Evolutionary conservation across 35 echinoderm and acorn worm species (phyloP).

Genomic region (Lytechinus pictus): DNA sequence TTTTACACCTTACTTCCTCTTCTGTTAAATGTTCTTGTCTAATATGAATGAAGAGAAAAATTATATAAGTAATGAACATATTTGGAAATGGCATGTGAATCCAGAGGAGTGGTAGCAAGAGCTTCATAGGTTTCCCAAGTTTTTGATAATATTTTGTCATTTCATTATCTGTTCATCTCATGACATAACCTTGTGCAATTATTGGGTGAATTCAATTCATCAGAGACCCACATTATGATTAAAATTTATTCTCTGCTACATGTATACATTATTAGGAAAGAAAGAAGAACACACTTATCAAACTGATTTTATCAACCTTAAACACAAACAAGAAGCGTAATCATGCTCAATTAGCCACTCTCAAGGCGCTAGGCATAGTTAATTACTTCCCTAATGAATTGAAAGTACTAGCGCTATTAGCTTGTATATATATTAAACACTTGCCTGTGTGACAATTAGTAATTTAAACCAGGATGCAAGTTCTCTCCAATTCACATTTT

Average conservation of each 20-base stretch:
- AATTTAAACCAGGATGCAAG: too few relatives aligned
- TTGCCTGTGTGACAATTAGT: too few relatives aligned
- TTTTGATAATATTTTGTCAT: too few relatives aligned
- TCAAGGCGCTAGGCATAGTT: background rate
- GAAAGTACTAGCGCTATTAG: background rate
- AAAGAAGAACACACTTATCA: background rate
- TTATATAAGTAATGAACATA: too few relatives aligned
- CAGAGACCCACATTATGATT: background rate
- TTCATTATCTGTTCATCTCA: background rate
- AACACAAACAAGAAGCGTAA: background rate
- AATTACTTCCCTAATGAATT: conserved; percentile 6
- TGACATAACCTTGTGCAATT: background rate
- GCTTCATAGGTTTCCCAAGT: background rate
- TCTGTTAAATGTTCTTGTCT: too few relatives aligned
- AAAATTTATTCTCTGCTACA: background rate
- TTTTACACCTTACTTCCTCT: too few relatives aligned
- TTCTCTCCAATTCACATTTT: too few relatives aligned
- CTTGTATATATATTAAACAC: background rate
- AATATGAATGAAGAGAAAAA: too few relatives aligned
- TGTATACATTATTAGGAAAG: background rate
- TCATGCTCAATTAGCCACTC: background rate
- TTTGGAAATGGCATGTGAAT: too few relatives aligned
- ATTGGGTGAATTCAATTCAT: background rate
- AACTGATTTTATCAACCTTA: background rate
- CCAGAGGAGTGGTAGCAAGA: too few relatives aligned